A percentile compares a stretch with the other conserved stretches of the same genome.
phyloP scores from a whole-genome alignment of 2,797 vertebrate genomes.

The Esox lucius region DNA sequence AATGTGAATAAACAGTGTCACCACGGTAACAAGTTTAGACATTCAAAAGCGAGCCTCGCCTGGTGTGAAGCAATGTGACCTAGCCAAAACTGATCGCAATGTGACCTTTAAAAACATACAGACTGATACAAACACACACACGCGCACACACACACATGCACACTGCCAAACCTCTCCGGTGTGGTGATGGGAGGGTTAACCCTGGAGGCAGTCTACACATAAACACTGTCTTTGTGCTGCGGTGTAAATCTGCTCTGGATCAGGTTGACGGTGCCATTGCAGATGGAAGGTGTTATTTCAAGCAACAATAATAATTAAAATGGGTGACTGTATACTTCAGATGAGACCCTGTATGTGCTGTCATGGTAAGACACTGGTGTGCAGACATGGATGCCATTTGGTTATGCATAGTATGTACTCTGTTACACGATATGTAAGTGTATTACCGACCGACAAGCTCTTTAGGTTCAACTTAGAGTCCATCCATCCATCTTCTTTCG shows the following conservation, averaged over 20 bases:
- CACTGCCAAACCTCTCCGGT: neutral
- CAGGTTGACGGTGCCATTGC: neutral
- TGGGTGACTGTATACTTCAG: neutral
- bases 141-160: neutral
- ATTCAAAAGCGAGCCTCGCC: neutral
- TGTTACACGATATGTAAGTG: neutral
- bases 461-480: too few relatives aligned
- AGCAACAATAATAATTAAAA: neutral
- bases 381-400: neutral
- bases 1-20: neutral
- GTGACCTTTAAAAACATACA: neutral
- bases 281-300: neutral
- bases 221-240: constrained; percentile 1
- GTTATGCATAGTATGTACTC: neutral
- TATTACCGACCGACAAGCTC: too few relatives aligned
- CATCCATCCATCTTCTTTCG: too few relatives aligned
- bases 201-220: neutral
- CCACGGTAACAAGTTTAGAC: constrained; percentile 1
- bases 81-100: neutral
- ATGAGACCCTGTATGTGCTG: neutral
- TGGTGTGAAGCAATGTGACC: neutral
- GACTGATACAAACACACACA: neutral
- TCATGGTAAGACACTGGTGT: neutral
- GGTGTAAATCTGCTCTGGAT: neutral
- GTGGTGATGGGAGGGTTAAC: neutral